Conservation (phyloP, 2,888 invertebrate species). For the Nycteola revayana region DNA sequence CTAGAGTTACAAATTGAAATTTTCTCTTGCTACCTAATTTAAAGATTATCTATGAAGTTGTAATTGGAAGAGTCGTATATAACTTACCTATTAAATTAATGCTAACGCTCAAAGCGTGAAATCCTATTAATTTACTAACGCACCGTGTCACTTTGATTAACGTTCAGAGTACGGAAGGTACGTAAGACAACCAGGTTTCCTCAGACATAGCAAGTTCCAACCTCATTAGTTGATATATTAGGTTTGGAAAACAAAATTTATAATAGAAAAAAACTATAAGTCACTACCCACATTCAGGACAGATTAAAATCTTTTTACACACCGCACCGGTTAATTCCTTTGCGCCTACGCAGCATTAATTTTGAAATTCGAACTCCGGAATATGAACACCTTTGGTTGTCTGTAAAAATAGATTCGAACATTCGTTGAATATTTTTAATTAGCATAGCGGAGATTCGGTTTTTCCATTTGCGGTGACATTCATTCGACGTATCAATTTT, state of each 20-base stretch:
- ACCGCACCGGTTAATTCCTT: slow-evolving; percentile 58
- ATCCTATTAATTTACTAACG: slow-evolving; percentile 55
- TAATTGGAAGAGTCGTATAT: slow-evolving; percentile 48
- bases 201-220: slow-evolving; percentile 22
- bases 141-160: slow-evolving; percentile 60
- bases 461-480: slow-evolving; percentile 65
- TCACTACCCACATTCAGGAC: slow-evolving; percentile 68
- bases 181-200: slow-evolving; percentile 45
- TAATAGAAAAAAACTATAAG: slow-evolving; percentile 63
- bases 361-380: slow-evolving; percentile 53
- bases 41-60: slow-evolving; percentile 35
- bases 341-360: slow-evolving; percentile 69
- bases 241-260: slow-evolving; percentile 57
- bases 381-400: slow-evolving; percentile 53
- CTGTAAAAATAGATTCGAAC: slow-evolving; percentile 38
- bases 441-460: slow-evolving; percentile 62
- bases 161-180: slow-evolving; percentile 26
- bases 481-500: slow-evolving; percentile 64
- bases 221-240: slow-evolving; percentile 66
- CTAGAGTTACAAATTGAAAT: too few relatives aligned
- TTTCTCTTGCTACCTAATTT: too few relatives aligned
- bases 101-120: slow-evolving; percentile 45
- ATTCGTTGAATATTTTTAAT: slow-evolving; percentile 48
- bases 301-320: slow-evolving; percentile 72
- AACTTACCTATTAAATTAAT: slow-evolving; percentile 45